Evolutionary conservation across 2,797 vertebrate species (phyloP).

Genomic region (Gallinago solitaria): DNA sequence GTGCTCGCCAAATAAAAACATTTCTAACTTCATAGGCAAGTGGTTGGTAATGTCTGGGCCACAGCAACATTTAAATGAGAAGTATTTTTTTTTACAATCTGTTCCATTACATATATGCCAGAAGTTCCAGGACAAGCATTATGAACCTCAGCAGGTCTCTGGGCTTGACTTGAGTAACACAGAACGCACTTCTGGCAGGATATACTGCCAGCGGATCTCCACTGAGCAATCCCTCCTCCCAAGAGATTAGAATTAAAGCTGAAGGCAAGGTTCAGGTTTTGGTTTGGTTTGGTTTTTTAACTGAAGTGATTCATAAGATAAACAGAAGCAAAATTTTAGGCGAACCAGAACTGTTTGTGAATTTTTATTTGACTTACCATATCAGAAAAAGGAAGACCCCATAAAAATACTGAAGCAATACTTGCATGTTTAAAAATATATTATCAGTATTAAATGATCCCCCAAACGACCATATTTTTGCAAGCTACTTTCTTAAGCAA

Average conservation of each 20-base stretch:
- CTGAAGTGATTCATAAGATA: neutral
- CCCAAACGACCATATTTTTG: fast-evolving
- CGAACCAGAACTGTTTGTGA: neutral
- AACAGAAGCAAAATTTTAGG: neutral
- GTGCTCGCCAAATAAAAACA: neutral
- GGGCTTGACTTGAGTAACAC: neutral
- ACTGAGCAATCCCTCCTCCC: neutral
- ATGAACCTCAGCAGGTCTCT: neutral
- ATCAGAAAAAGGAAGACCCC: neutral
- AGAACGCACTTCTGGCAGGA: fast-evolving
- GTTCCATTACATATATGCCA: fast-evolving
- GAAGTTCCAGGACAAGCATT: neutral
- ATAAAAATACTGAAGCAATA: neutral
- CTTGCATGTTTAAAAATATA: neutral
- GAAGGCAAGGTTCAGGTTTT: neutral
- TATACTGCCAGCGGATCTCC: neutral
- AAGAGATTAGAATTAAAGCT: neutral
- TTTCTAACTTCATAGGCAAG: neutral
- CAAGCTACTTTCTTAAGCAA: neutral
- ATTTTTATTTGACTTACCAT: neutral
- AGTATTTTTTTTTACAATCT: neutral
- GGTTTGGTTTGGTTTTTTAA: neutral
- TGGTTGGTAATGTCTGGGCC: neutral
- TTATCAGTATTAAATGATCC: neutral
- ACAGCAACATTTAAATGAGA: neutral